Conservation (phyloP, 1,140 invertebrate species). For the Lycorma delicatula region DNA sequence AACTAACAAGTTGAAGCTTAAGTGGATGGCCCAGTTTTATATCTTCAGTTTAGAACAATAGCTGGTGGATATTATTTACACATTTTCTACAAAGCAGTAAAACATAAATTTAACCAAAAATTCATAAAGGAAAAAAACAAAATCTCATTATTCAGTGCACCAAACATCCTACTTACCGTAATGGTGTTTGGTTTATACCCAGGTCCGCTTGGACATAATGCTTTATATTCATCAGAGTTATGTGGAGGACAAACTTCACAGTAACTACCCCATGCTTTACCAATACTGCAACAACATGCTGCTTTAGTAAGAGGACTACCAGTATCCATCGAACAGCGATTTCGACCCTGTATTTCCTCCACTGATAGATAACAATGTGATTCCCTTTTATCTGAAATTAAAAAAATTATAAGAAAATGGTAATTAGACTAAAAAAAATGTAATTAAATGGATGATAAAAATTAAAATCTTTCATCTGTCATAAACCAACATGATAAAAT, state of each 20-base stretch:
- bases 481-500: no score
- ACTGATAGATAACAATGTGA: conserved; percentile 66
- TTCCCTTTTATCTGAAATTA: conserved; percentile 60
- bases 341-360: conserved; percentile 38
- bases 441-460: no score
- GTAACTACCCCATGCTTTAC: conserved; percentile 71
- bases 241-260: conserved; percentile 70
- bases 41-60: no score
- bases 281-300: conserved; percentile 79
- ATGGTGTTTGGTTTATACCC: conserved; percentile 75
- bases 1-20: no score
- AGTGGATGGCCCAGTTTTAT: no score
- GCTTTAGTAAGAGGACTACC: conserved; percentile 59
- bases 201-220: conserved; percentile 71
- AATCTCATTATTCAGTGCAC: neutral
- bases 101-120: neutral
- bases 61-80: no score
- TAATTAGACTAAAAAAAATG: no score
- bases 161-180: conserved; percentile 50
- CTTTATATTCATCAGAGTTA: conserved; percentile 61
- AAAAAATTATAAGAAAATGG: no score
- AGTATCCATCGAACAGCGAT: conserved; percentile 45
- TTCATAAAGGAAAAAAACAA: neutral
- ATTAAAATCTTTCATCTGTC: no score
- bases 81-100: neutral